Conservation (phyloP, 2,113 vertebrate species). For the Eubucco bourcierii region DNA sequence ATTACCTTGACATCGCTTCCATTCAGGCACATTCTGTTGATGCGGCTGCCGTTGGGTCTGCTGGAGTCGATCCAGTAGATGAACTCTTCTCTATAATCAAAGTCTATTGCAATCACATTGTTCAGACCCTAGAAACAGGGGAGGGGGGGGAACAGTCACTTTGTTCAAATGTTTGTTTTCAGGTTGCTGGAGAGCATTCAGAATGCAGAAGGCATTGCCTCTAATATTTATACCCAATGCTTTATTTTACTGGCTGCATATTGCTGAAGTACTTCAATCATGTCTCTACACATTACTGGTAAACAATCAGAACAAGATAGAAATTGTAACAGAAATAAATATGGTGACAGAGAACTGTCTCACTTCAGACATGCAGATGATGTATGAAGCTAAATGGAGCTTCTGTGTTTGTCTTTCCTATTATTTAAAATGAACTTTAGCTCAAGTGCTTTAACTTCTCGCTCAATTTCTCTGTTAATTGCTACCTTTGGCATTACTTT, state of each 20-base stretch:
- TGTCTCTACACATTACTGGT: not conserved
- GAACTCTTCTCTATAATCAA: constrained; percentile 97
- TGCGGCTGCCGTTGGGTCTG: constrained; percentile 92
- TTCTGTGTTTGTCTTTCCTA: not conserved
- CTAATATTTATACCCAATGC: not conserved
- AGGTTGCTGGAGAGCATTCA: not conserved
- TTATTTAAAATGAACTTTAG: not conserved
- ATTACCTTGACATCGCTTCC: constrained; percentile 95
- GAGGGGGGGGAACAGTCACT: not conserved
- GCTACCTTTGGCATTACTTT: not conserved
- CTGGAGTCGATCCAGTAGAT: constrained; percentile 99
- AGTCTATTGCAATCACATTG: constrained; percentile 96
- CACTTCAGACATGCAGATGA: not conserved
- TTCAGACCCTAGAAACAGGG: constrained; percentile 85
- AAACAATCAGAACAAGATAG: not conserved
- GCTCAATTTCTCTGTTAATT: not conserved
- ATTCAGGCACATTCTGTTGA: constrained; percentile 95
- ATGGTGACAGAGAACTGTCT: not conserved
- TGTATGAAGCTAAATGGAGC: not conserved
- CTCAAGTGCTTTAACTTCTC: not conserved
- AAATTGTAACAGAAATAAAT: not conserved
- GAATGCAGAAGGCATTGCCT: not conserved
- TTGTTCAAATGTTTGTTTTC: not conserved
- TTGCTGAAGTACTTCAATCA: not conserved
- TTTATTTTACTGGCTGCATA: not conserved